These are phyloP conservation scores for Zaprionus davidi DNA, from an alignment of 1,140 invertebrate species.

Conservation along the genomic window DNA sequence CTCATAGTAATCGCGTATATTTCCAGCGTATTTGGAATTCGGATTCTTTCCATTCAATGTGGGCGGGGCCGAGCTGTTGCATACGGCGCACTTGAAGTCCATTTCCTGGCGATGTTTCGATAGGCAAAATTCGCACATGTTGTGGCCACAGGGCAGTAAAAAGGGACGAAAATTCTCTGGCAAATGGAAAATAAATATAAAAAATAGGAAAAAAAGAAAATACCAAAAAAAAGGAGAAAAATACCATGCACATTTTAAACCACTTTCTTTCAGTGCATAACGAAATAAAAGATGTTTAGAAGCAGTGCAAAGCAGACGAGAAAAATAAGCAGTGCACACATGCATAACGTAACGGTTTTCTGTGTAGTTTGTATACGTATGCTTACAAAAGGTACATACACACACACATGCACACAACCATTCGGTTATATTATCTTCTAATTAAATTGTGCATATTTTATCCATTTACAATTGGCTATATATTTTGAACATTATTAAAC, in stretches of 20 bases:
- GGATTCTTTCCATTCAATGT: conserved; percentile 37
- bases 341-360: conserved; percentile 29
- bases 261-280: not conserved
- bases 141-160: conserved; percentile 68
- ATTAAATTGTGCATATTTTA: not conserved
- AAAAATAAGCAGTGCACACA: not conserved
- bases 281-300: conserved; percentile 5
- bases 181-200: conserved; percentile 2
- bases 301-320: conserved; percentile 7
- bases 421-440: not conserved
- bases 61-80: conserved; percentile 37
- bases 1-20: conserved; percentile 58
- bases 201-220: conserved; percentile 17
- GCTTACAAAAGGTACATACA: not conserved
- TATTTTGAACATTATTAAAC: not conserved
- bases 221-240: conserved; percentile 5
- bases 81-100: conserved; percentile 58
- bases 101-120: conserved; percentile 31
- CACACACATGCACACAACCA: not conserved
- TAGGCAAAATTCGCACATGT: conserved; percentile 70
- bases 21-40: conserved; percentile 8
- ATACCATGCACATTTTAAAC: not conserved
- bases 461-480: too few relatives aligned
- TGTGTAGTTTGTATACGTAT: not conserved
- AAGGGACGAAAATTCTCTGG: conserved; percentile 56